Evolutionary conservation across 2,797 vertebrate genomes (phyloP).

Genomic region (Cirrhinus mrigala): DNA sequence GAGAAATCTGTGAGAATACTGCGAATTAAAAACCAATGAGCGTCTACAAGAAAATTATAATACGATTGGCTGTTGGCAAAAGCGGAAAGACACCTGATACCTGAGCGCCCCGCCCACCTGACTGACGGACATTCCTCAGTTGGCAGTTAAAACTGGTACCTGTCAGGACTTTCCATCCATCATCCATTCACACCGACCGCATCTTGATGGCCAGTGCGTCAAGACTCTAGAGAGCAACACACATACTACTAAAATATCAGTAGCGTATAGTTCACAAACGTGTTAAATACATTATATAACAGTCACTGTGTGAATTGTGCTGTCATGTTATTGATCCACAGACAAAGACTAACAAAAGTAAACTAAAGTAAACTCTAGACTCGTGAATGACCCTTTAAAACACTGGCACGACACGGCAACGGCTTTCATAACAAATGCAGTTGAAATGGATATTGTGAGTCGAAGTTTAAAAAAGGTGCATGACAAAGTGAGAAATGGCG

Average conservation of each 20-base stretch:
- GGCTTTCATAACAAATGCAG: too few species aligned
- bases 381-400: too few species aligned
- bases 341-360: background rate
- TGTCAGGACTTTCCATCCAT: background rate
- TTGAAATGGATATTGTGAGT: too few species aligned
- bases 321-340: background rate
- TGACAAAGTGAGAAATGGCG: too few species aligned
- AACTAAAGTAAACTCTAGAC: background rate
- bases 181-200: too few species aligned
- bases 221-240: background rate
- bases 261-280: background rate
- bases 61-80: conserved; percentile 19
- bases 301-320: background rate
- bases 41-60: background rate
- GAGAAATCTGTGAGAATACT: background rate
- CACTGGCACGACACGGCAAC: too few species aligned
- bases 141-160: background rate
- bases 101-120: conserved; percentile 35
- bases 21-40: background rate
- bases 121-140: background rate
- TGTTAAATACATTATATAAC: too few species aligned
- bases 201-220: background rate
- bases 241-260: too few species aligned
- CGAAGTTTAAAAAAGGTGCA: too few species aligned
- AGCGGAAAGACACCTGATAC: conserved; percentile 17